Evolutionary conservation across 2,888 invertebrate genomes (phyloP).

Genomic region (Polia nebulosa): DNA sequence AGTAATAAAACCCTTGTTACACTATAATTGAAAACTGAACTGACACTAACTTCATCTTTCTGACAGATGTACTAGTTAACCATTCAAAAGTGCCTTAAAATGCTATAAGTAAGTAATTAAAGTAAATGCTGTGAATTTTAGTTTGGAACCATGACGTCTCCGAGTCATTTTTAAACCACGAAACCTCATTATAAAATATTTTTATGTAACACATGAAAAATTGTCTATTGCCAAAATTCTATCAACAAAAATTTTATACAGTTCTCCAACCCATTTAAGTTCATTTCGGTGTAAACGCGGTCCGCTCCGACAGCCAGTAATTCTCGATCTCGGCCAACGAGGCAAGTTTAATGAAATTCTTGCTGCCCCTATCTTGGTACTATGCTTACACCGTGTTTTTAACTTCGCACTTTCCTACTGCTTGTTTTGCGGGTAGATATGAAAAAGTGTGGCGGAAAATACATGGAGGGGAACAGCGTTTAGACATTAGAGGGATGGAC

Average conservation of each 20-base stretch:
- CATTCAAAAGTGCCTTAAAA: not conserved
- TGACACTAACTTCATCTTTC: not conserved
- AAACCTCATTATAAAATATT: too few relatives aligned
- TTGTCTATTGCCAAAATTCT: too few relatives aligned
- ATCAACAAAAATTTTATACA: not conserved
- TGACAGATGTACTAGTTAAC: not conserved
- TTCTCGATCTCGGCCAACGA: conserved; percentile 80
- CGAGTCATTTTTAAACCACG: too few relatives aligned
- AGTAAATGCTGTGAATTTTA: not conserved
- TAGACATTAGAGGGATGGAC: conserved; percentile 9
- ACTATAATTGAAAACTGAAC: not conserved
- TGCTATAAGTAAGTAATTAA: too few relatives aligned
- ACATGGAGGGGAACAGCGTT: conserved; percentile 8
- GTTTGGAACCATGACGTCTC: too few relatives aligned
- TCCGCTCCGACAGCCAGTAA: conserved; percentile 72
- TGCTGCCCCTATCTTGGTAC: conserved; percentile 71
- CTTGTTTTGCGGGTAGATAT: conserved; percentile 58
- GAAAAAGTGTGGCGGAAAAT: conserved; percentile 50
- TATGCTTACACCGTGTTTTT: conserved; percentile 67
- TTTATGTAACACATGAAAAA: too few relatives aligned
- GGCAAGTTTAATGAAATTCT: conserved; percentile 86
- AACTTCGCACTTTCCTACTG: conserved; percentile 60
- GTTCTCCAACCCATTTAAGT: conserved; percentile 12
- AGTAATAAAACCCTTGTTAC: not conserved
- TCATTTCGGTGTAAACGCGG: conserved; percentile 69